Evolutionary conservation across 2,113 vertebrate genomes (phyloP), one percentile per base, ranked within the genome.

Genomic region (Fregata magnificens): DNA sequence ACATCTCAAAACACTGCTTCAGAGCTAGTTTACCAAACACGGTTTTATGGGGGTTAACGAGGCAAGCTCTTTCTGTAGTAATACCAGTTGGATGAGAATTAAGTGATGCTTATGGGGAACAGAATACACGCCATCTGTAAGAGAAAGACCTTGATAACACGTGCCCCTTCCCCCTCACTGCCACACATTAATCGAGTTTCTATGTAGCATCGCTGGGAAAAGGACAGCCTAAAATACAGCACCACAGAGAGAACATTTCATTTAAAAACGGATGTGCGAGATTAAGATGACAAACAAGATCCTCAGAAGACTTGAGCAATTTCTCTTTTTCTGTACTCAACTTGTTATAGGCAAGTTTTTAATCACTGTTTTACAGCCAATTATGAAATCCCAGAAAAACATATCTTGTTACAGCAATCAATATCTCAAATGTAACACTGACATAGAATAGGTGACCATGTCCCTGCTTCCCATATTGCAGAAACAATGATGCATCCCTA

Each of bases 221-320:
- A 80, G 74, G 40, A 36, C 67, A 80, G 65, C 65, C 53, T 12
- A 18, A 9, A 79, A 40, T 20, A 62, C 61, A 38, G 77, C 81
- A 28, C 11, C 47, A 42, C 16, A 25, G 34, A 50, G 42, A 81
- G 65, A 49, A 84, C 7, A 28, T 25, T 42, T 28, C 69, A 47
- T 18, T 62, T 7, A 10, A 40, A 83, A 78, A 50, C 0, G 0
- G 8, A 16, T 28, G 21, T 3, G 10, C 2, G 5, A 22, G 47
- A 34, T 26, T 6, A 26, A 59, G 58, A 49, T 24, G 22, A 74
- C 62, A 21, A 95, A 78, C 28, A 16, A 56, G 40, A 59, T 21
- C 66, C 86, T 73, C 6, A 1, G 9, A 82, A 45, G 24, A 11
- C 34, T 42, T 5, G 5, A 89, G 56, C 47, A 24, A 7, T 36